Percentiles rank a stretch among this genome's conserved stretches.
Evolutionary conservation across 1,140 invertebrate genomes (phyloP).

Genomic region (Callitettix versicolor): DNA sequence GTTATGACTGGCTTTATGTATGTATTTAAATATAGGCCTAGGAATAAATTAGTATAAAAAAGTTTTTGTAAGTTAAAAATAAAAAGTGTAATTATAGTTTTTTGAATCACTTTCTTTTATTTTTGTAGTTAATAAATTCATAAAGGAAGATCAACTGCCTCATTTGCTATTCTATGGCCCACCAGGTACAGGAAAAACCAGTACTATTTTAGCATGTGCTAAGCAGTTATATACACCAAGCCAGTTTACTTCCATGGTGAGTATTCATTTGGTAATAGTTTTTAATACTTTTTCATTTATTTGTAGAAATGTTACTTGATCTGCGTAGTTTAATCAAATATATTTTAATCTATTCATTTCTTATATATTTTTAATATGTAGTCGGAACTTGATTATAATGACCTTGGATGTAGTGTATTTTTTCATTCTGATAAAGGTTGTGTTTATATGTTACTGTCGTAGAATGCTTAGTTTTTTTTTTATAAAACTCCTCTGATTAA

Average conservation of each 20-base stretch:
- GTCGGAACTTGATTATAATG: conserved; percentile 3
- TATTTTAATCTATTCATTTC: conserved; percentile 1
- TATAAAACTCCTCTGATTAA: too few species aligned
- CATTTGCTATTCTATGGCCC: conserved; percentile 98
- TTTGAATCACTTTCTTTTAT: too few species aligned
- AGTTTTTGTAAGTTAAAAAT: too few species aligned
- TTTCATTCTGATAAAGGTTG: too few species aligned
- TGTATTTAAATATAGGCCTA: too few species aligned
- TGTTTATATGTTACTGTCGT: too few species aligned
- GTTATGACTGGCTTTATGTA: too few species aligned
- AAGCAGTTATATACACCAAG: conserved; percentile 79
- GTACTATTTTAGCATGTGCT: conserved; percentile 94
- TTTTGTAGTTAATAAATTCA: conserved; percentile 82
- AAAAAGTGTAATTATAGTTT: too few species aligned
- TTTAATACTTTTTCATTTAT: background rate
- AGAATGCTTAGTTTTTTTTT: too few species aligned
- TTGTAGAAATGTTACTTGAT: background rate
- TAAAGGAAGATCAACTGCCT: conserved; percentile 83
- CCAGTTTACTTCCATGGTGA: conserved; percentile 81
- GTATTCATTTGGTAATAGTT: background rate
- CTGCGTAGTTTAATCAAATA: background rate
- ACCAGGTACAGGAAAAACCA: conserved; percentile 97
- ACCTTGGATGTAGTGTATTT: too few species aligned
- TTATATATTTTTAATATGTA: conserved; percentile 4
- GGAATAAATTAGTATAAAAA: too few species aligned